Percentiles rank a stretch among this genome's conserved stretches.
These are phyloP conservation scores for Lomographa bimaculata DNA, from an alignment of 2,888 invertebrate genomes.

Conservation along the genomic window DNA sequence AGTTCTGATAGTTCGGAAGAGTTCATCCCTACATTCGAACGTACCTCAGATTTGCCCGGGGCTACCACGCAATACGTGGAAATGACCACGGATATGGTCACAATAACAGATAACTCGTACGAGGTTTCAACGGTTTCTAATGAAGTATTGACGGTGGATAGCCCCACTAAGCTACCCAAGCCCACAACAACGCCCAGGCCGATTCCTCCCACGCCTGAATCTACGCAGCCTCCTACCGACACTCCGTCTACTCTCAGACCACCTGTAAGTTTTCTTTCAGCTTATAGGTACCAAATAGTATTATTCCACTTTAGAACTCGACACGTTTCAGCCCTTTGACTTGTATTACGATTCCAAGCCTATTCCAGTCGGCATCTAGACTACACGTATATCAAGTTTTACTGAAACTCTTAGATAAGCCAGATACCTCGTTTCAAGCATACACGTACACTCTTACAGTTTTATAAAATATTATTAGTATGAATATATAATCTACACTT, in stretches of 20 bases:
- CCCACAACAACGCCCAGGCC: constrained; percentile 2
- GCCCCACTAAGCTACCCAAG: constrained; percentile 6
- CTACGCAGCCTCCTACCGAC: neutral
- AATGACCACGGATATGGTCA: neutral
- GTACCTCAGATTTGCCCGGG: constrained; percentile 1
- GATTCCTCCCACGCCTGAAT: constrained; percentile 1
- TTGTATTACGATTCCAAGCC: too few species aligned
- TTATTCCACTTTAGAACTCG: too few species aligned
- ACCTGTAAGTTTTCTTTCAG: constrained; percentile 14
- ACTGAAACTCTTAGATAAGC: too few species aligned
- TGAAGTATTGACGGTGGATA: constrained; percentile 7
- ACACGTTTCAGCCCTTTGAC: too few species aligned
- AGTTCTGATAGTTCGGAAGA: constrained; percentile 29
- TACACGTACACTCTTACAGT: too few species aligned
- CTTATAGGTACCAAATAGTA: too few species aligned
- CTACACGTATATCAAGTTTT: too few species aligned
- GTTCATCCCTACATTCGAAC: neutral
- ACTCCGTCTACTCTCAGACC: constrained; percentile 11
- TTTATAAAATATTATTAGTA: too few species aligned
- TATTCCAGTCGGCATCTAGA: too few species aligned
- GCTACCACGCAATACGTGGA: neutral
- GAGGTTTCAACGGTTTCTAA: constrained; percentile 10
- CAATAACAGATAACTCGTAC: neutral
- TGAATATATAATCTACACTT: too few species aligned
- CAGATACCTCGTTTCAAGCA: too few species aligned